Conservation (phyloP, 2,797 vertebrate genomes). For the Melanotaenia maccullochi region DNA sequence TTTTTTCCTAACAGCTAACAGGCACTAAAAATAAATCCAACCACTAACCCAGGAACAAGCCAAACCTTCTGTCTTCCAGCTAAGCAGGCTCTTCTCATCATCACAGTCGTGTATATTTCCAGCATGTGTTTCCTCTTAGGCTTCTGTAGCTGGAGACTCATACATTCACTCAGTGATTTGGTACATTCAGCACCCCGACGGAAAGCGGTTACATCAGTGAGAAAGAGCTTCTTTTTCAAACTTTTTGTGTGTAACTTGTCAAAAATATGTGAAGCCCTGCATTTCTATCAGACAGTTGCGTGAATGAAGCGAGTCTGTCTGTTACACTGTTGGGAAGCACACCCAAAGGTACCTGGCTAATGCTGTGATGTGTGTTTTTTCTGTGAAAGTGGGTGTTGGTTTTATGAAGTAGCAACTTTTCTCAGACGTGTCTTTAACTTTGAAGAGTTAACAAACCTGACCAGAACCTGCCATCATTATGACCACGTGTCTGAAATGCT, state of each 20-base stretch:
- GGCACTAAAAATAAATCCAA: slow-evolving; percentile 48
- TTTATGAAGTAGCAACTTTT: slow-evolving; percentile 8
- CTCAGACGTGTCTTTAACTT: slow-evolving; percentile 20
- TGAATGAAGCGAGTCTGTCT: not conserved
- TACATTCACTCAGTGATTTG: slow-evolving; percentile 71
- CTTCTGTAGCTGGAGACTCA: slow-evolving; percentile 26
- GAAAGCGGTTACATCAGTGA: slow-evolving; percentile 16
- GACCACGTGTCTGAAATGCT: slow-evolving; percentile 9
- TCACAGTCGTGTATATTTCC: not conserved
- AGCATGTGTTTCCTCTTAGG: slow-evolving; percentile 7
- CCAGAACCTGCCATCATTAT: slow-evolving; percentile 37
- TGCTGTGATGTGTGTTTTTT: slow-evolving; percentile 19
- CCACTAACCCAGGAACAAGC: slow-evolving; percentile 2
- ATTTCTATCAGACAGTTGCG: slow-evolving; percentile 18
- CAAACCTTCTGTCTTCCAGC: not conserved
- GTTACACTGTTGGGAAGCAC: not conserved
- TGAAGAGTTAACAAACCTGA: slow-evolving; percentile 47
- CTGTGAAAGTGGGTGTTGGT: slow-evolving; percentile 9
- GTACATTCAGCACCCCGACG: slow-evolving; percentile 71
- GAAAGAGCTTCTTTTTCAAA: slow-evolving; percentile 31
- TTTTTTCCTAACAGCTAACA: slow-evolving; percentile 13
- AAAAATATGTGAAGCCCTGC: slow-evolving; percentile 34
- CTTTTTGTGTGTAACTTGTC: slow-evolving; percentile 30
- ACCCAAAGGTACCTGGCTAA: slow-evolving; percentile 6
- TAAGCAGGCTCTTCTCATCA: not conserved